These are phyloP conservation scores for Condylura cristata DNA, from an alignment of 2,113 vertebrate species.

Conservation along the genomic window DNA sequence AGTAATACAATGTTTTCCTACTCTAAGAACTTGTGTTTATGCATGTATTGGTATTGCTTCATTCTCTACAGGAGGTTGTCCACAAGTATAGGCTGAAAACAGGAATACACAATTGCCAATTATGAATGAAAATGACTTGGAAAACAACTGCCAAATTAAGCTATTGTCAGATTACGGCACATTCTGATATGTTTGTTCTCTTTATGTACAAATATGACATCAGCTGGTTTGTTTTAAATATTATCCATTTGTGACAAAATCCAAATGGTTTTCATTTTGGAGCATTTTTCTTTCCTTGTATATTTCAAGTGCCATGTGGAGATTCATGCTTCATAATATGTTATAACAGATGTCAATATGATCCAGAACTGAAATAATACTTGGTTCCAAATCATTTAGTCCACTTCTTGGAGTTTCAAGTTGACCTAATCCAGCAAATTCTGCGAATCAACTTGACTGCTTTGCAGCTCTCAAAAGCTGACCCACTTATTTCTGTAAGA, in stretches of 20 bases:
- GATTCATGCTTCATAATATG: conserved; percentile 64
- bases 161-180: neutral
- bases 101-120: neutral
- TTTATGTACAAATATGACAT: conserved; percentile 28
- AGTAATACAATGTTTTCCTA: neutral
- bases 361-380: conserved; percentile 61
- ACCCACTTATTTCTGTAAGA: conserved; percentile 66
- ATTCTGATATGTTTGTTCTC: conserved; percentile 51
- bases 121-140: neutral
- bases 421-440: conserved; percentile 63
- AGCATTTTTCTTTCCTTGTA: conserved; percentile 9
- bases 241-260: conserved; percentile 45
- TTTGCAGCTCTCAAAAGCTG: conserved; percentile 51
- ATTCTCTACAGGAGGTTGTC: neutral
- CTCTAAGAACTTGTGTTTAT: neutral
- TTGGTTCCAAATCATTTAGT: conserved; percentile 68
- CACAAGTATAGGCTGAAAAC: neutral
- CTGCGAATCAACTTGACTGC: conserved; percentile 66
- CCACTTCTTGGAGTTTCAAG: conserved; percentile 54
- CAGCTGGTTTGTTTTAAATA: conserved; percentile 42
- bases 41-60: neutral
- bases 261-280: conserved; percentile 55
- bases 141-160: conserved; percentile 21
- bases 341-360: conserved; percentile 62
- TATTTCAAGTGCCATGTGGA: conserved; percentile 4